Evolutionary conservation across 2,797 vertebrate species (phyloP).

Genomic region (Acomys russatus): DNA sequence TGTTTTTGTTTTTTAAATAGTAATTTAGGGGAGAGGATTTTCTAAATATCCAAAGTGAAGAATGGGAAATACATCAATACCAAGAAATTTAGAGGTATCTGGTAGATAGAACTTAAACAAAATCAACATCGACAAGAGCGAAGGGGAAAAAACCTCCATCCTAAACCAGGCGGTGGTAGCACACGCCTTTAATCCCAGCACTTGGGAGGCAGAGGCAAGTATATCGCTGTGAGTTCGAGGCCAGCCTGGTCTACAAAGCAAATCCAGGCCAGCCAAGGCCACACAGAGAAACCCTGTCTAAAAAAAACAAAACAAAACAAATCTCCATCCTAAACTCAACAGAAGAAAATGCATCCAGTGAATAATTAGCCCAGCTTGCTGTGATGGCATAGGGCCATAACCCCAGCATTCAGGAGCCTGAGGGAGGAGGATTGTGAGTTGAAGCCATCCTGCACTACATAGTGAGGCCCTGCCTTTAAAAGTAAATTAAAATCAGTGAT

Average conservation of each 20-base stretch:
- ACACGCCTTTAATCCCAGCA: too few species aligned
- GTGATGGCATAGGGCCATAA: neutral
- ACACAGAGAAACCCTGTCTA: too few species aligned
- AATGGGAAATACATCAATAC: neutral
- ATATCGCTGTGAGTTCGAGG: too few species aligned
- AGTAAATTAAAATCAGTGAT: neutral
- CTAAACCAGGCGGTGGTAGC: too few species aligned
- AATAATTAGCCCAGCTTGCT: neutral
- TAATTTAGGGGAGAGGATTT: neutral
- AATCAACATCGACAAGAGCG: slow-evolving; percentile 15
- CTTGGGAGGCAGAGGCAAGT: too few species aligned
- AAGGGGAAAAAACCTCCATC: neutral
- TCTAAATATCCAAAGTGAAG: slow-evolving; percentile 46
- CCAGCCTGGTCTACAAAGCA: too few species aligned
- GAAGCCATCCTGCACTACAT: neutral
- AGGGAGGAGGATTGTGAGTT: neutral
- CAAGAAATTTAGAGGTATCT: slow-evolving; percentile 56
- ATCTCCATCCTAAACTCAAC: neutral
- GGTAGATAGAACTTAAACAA: slow-evolving; percentile 31
- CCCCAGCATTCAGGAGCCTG: neutral
- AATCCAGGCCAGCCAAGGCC: too few species aligned
- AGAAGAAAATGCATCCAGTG: neutral
- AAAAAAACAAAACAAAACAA: too few species aligned
- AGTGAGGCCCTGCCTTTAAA: neutral
- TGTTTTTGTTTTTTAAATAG: neutral